A percentile compares a stretch with the other conserved stretches of the same genome.
These are phyloP conservation scores for Anguilla japonica DNA, from an alignment of 2,113 vertebrate species.

Conservation along the genomic window DNA sequence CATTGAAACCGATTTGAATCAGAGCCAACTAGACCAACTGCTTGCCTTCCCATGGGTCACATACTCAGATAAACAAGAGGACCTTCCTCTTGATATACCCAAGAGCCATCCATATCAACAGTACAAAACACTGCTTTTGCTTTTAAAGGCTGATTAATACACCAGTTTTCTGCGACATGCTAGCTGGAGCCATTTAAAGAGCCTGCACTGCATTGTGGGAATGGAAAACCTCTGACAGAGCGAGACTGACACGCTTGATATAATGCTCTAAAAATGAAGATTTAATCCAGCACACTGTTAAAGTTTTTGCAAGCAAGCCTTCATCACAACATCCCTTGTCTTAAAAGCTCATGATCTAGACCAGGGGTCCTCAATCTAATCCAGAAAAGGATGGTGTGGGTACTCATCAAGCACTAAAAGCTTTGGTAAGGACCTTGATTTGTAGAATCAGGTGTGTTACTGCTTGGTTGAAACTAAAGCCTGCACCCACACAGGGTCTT, in stretches of 20 bases:
- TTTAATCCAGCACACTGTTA: too few relatives aligned
- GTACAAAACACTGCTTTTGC: not conserved
- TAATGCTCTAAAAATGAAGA: too few relatives aligned
- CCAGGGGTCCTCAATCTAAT: too few relatives aligned
- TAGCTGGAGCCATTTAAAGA: constrained; percentile 15
- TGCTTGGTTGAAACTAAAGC: too few relatives aligned
- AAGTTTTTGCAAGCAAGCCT: too few relatives aligned
- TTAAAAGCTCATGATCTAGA: not conserved
- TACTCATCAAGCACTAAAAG: too few relatives aligned
- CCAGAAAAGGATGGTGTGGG: too few relatives aligned
- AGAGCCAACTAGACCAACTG: not conserved
- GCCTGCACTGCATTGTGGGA: constrained; percentile 1
- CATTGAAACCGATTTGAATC: not conserved
- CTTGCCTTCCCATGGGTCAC: not conserved
- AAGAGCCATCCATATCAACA: not conserved
- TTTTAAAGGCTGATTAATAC: constrained; percentile 17
- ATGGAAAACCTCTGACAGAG: not conserved
- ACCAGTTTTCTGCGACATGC: constrained; percentile 13
- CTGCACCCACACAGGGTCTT: too few relatives aligned
- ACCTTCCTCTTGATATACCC: not conserved
- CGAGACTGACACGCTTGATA: not conserved
- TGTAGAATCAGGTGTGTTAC: too few relatives aligned
- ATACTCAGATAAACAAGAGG: not conserved
- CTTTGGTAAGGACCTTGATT: too few relatives aligned
- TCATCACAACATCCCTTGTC: not conserved